These are phyloP conservation scores for Heteronetta atricapilla DNA, from an alignment of 2,113 vertebrate species.

Conservation along the genomic window DNA sequence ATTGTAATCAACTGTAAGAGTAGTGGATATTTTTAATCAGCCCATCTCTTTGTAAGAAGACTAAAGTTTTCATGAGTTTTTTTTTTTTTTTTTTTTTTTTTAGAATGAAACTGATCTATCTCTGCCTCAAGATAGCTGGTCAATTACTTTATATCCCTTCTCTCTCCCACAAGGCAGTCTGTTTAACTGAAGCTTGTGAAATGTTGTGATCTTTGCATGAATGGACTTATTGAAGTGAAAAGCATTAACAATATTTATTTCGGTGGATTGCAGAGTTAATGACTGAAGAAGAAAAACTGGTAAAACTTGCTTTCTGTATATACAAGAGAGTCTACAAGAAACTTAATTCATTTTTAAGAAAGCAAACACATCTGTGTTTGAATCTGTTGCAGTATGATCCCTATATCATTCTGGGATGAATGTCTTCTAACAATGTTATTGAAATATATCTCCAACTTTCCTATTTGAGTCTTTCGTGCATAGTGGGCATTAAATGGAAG, in stretches of 20 bases:
- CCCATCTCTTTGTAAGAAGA: neutral
- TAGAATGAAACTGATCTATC: neutral
- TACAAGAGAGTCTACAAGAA: constrained; percentile 13
- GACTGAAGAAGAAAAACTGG: constrained; percentile 20
- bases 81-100: neutral
- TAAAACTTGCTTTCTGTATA: constrained; percentile 8
- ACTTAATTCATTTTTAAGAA: neutral
- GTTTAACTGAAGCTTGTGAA: constrained; percentile 34
- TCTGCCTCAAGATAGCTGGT: neutral
- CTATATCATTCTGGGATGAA: neutral
- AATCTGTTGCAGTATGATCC: neutral
- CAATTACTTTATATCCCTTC: neutral
- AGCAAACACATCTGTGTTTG: neutral
- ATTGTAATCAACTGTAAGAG: neutral
- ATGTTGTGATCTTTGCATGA: constrained; percentile 21
- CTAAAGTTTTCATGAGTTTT: neutral
- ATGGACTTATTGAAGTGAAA: constrained; percentile 40
- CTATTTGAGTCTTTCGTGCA: neutral
- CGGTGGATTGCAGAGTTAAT: neutral
- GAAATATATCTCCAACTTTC: neutral
- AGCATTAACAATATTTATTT: constrained; percentile 48
- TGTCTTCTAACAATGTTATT: neutral
- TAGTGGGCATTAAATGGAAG: neutral
- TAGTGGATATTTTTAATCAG: neutral
- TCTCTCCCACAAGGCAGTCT: neutral